These are phyloP conservation scores for Diploptera punctata DNA, from an alignment of 2,888 invertebrate genomes.

Conservation along the genomic window DNA sequence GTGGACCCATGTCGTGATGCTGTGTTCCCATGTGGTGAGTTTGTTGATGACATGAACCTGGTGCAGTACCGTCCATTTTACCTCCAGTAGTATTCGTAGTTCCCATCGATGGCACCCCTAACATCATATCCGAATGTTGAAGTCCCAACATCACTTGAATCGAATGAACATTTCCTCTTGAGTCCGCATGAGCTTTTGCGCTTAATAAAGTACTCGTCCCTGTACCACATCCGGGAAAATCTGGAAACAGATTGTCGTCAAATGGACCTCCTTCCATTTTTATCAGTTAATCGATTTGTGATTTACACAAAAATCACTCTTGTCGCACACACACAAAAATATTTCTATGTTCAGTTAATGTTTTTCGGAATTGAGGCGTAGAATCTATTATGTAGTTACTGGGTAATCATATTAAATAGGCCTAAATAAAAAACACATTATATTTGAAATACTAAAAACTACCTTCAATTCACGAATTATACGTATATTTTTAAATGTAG, in stretches of 20 bases:
- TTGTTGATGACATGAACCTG: not conserved
- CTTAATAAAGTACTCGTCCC: conserved; percentile 45
- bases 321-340: too few relatives aligned
- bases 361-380: too few relatives aligned
- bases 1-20: conserved; percentile 36
- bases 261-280: conserved; percentile 75
- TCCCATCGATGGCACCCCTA: conserved; percentile 46
- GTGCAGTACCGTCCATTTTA: conserved; percentile 50
- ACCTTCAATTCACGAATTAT: too few relatives aligned
- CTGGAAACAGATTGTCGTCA: conserved; percentile 82
- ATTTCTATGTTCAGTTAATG: too few relatives aligned
- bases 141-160: conserved; percentile 50
- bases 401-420: too few relatives aligned
- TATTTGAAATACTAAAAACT: too few relatives aligned
- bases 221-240: conserved; percentile 68
- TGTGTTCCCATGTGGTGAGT: conserved; percentile 34
- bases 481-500: too few relatives aligned
- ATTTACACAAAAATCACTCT: too few relatives aligned
- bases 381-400: too few relatives aligned
- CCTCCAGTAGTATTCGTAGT: conserved; percentile 9
- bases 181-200: conserved; percentile 44
- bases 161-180: conserved; percentile 48
- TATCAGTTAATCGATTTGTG: too few relatives aligned
- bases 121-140: conserved; percentile 53
- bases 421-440: too few relatives aligned